Conservation (phyloP, 2,797 vertebrate species). For the Bryconaethiops microstoma region DNA sequence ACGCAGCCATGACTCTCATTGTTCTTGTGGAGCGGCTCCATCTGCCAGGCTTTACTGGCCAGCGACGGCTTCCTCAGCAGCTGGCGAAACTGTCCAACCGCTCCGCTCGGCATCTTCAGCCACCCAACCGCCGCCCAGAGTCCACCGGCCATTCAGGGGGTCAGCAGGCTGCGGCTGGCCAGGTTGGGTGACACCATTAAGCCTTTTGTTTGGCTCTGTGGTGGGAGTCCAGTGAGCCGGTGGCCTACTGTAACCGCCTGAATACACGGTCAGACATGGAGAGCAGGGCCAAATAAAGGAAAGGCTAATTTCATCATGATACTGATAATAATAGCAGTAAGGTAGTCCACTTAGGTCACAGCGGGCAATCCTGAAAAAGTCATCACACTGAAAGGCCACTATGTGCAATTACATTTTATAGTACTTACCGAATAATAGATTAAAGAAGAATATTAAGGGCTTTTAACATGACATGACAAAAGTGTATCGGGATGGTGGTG, state of each 20-base stretch:
- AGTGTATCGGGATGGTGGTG: too few relatives aligned
- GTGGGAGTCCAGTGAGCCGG: neutral
- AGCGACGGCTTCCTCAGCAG: conserved; percentile 68
- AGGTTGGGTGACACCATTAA: conserved; percentile 65
- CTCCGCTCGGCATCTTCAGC: conserved; percentile 66
- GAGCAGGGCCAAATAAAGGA: neutral
- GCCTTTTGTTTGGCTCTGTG: conserved; percentile 65
- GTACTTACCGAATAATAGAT: neutral
- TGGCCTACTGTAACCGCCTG: conserved; percentile 44
- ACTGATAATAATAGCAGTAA: neutral
- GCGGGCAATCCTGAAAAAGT: neutral
- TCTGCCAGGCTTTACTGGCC: conserved; percentile 81
- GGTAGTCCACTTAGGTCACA: neutral
- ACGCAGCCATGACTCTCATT: conserved; percentile 71
- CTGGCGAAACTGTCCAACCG: conserved; percentile 84
- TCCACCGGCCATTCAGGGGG: conserved; percentile 65
- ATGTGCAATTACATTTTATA: neutral
- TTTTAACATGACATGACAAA: too few relatives aligned
- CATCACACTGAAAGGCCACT: neutral
- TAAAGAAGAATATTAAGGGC: too few relatives aligned
- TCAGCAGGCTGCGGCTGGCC: conserved; percentile 66
- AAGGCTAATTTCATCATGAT: conserved; percentile 16
- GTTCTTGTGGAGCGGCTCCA: conserved; percentile 78
- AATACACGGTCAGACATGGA: conserved; percentile 14
- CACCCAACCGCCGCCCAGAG: conserved; percentile 72